These are phyloP conservation scores for Lagothrix lagotricha DNA, from an alignment of 2,797 vertebrate species.

Conservation along the genomic window DNA sequence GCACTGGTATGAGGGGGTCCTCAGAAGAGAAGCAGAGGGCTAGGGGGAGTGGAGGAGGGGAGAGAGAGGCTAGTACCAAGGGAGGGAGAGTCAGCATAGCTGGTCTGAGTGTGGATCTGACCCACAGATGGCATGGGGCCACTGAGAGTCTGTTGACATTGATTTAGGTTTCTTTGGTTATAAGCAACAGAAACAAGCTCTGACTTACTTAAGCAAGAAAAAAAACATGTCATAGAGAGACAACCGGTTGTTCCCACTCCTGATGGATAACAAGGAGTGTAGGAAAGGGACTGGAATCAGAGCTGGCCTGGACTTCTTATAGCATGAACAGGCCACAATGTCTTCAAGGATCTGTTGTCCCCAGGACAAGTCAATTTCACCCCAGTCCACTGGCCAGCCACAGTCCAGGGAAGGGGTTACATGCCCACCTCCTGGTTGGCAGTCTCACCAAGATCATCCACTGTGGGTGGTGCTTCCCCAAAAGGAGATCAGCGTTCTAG, in stretches of 20 bases:
- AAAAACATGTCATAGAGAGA: background rate
- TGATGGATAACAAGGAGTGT: background rate
- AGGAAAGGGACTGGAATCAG: background rate
- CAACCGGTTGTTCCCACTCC: rapidly evolving
- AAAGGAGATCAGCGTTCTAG: background rate
- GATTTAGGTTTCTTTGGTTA: background rate
- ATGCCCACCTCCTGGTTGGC: too few relatives aligned
- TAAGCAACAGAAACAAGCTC: background rate
- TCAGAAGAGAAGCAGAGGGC: background rate
- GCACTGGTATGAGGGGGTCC: too few relatives aligned
- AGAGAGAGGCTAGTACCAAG: background rate
- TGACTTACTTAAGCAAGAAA: background rate
- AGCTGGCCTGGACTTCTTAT: background rate
- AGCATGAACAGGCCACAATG: background rate
- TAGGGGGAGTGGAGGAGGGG: rapidly evolving
- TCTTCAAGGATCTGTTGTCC: background rate
- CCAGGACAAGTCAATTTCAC: background rate
- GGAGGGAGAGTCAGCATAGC: background rate
- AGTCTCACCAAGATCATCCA: background rate
- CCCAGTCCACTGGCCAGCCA: background rate
- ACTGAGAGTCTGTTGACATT: background rate
- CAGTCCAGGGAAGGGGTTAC: background rate
- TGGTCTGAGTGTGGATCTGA: background rate
- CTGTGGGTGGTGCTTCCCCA: background rate
- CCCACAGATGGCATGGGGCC: background rate